Evolutionary conservation across 2,888 invertebrate species (phyloP).

Genomic region (Bruchidius siliquastri): DNA sequence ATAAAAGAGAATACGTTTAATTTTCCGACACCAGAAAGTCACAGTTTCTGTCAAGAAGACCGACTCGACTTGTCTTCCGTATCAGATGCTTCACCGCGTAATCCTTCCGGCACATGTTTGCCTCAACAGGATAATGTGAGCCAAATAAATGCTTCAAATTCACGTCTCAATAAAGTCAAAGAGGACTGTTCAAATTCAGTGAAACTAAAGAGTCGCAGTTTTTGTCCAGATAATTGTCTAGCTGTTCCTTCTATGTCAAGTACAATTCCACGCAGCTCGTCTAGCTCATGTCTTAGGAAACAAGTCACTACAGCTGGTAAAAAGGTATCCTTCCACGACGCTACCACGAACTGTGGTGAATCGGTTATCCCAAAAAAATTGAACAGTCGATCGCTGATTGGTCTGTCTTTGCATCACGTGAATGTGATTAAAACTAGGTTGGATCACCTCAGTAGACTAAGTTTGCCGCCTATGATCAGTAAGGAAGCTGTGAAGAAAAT

Average conservation of each 20-base stretch:
- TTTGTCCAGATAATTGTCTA: background rate
- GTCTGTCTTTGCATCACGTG: conserved; percentile 31
- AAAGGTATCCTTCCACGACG: background rate
- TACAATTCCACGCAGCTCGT: background rate
- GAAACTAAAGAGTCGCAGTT: background rate
- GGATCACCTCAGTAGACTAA: conserved; percentile 27
- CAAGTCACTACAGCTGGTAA: background rate
- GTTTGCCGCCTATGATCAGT: conserved; percentile 9
- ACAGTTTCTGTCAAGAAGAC: background rate
- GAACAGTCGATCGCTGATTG: conserved; percentile 27
- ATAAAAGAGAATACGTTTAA: background rate
- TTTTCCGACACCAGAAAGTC: background rate
- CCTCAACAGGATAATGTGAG: background rate
- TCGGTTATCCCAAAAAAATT: conserved; percentile 1
- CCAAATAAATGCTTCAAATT: background rate
- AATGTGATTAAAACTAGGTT: conserved; percentile 29
- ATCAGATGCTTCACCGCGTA: background rate
- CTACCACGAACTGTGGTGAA: background rate
- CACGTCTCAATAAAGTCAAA: background rate
- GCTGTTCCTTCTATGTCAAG: background rate
- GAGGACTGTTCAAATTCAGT: background rate
- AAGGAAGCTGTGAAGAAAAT: background rate
- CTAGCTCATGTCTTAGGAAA: background rate
- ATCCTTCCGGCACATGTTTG: no score
- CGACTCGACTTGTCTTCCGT: background rate